These are phyloP conservation scores for Ptilorrhoa leucosticta DNA, from an alignment of 2,113 vertebrate species.

Conservation along the genomic window DNA sequence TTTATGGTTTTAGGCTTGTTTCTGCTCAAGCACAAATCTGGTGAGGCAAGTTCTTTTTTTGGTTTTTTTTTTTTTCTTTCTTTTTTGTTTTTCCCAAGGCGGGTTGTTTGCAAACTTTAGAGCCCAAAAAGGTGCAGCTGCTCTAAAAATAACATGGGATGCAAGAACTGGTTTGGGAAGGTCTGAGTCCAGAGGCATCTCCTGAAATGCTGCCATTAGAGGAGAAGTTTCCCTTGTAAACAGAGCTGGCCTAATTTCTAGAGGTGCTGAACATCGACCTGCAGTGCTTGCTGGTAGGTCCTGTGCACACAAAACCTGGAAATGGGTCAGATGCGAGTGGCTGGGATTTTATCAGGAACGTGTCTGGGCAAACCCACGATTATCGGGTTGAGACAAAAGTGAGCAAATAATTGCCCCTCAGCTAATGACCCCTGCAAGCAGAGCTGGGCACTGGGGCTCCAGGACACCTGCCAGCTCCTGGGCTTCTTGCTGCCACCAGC, in stretches of 20 bases:
- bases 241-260: slow-evolving; percentile 33
- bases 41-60: neutral
- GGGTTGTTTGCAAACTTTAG: slow-evolving; percentile 40
- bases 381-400: neutral
- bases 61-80: neutral
- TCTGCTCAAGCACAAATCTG: slow-evolving; percentile 15
- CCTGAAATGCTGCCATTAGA: slow-evolving; percentile 10
- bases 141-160: slow-evolving; percentile 51
- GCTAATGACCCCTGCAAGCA: neutral
- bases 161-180: slow-evolving; percentile 58
- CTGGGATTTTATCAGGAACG: neutral
- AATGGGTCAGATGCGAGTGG: neutral
- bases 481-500: neutral
- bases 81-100: neutral
- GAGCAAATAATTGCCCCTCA: neutral
- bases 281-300: neutral
- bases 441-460: neutral
- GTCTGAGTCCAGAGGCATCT: slow-evolving; percentile 18
- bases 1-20: slow-evolving; percentile 29
- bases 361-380: neutral
- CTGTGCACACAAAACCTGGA: neutral
- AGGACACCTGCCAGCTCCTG: neutral
- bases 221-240: neutral
- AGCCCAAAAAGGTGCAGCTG: slow-evolving; percentile 29
- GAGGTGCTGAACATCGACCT: neutral